phyloP scores from a whole-genome alignment of 2,888 invertebrate genomes.

The Electrophaes corylata region DNA sequence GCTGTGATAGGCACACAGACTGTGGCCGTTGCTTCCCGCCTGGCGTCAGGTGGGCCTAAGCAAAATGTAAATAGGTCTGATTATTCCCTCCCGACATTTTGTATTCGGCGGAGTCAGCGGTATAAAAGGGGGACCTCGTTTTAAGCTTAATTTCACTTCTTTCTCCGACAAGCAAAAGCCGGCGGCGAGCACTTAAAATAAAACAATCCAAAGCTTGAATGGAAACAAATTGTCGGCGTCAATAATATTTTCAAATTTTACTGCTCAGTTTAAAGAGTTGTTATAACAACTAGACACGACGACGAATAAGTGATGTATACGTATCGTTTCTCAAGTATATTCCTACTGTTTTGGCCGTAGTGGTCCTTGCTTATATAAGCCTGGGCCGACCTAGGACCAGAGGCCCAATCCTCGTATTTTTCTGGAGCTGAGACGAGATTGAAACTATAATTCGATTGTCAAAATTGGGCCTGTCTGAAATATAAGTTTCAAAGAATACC shows the following conservation, averaged over 20 bases:
- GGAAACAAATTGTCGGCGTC: conserved; percentile 27
- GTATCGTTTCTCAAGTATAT: too few species aligned
- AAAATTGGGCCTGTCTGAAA: too few species aligned
- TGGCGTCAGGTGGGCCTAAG: conserved; percentile 66
- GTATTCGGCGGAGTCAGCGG: conserved; percentile 64
- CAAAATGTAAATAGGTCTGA: conserved; percentile 71
- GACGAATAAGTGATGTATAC: too few species aligned
- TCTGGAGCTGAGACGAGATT: too few species aligned
- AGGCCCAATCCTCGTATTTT: too few species aligned
- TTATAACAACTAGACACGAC: not conserved
- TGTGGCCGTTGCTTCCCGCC: conserved; percentile 37
- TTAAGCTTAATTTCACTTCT: conserved; percentile 55
- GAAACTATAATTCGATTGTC: too few species aligned
- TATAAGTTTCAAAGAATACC: too few species aligned
- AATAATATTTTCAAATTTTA: conserved; percentile 8
- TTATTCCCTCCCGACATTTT: conserved; percentile 64
- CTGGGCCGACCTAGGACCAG: too few species aligned
- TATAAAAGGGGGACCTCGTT: conserved; percentile 56
- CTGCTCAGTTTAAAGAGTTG: not conserved
- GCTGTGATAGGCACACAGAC: conserved; percentile 43
- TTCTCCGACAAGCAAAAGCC: conserved; percentile 38
- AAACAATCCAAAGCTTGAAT: conserved; percentile 35
- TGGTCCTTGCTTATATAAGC: too few species aligned
- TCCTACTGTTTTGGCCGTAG: too few species aligned
- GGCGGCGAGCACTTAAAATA: conserved; percentile 36